Conservation (phyloP, 2,113 vertebrate genomes). For the Petaurus breviceps region DNA sequence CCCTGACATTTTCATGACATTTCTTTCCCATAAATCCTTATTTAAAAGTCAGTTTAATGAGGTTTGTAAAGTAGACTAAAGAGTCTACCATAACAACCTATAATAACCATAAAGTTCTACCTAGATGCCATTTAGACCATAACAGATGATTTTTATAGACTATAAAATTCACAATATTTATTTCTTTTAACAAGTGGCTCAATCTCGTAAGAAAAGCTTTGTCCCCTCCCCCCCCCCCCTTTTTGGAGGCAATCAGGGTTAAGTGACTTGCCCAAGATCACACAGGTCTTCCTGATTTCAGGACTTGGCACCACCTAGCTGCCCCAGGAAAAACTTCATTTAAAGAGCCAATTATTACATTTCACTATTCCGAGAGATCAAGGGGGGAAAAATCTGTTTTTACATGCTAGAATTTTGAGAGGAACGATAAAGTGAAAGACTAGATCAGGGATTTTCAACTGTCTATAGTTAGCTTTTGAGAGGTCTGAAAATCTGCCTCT, state of each 20-base stretch:
- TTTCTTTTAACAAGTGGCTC: constrained; percentile 22
- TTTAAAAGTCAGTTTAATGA: constrained; percentile 53
- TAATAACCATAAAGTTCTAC: not conserved
- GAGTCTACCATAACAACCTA: not conserved
- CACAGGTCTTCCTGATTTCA: not conserved
- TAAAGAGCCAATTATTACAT: not conserved
- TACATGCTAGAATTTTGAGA: not conserved
- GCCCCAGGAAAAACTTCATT: constrained; percentile 14
- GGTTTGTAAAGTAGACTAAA: constrained; percentile 50
- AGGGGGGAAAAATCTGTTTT: constrained; percentile 12
- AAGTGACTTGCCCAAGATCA: not conserved
- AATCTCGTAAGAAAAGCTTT: constrained; percentile 9
- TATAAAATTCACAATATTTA: not conserved
- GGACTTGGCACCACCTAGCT: not conserved
- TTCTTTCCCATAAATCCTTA: constrained; percentile 64
- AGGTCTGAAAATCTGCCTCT: not conserved
- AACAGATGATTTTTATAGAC: constrained; percentile 17
- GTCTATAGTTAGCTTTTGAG: not conserved
- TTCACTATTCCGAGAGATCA: constrained; percentile 13
- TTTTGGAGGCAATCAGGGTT: not conserved
- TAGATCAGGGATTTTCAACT: not conserved
- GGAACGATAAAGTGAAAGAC: constrained; percentile 3
- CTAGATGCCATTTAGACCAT: constrained; percentile 27
- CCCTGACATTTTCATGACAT: constrained; percentile 73
- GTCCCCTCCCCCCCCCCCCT: fast-evolving